Conservation (phyloP, 2,113 vertebrate species). For the Zosterops japonicus region DNA sequence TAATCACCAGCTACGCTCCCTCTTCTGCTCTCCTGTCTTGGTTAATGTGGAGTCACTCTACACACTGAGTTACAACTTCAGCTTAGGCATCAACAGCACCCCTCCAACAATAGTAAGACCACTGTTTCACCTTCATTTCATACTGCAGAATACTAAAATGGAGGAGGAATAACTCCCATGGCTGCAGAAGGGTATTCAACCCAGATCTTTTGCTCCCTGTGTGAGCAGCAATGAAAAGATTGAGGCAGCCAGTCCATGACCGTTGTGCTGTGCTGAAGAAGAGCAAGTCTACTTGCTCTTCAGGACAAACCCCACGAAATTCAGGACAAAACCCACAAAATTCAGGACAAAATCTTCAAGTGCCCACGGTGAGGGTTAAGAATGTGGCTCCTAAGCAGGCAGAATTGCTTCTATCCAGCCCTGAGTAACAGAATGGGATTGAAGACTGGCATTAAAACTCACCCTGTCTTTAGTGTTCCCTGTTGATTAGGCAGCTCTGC, state of each 20-base stretch:
- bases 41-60: neutral
- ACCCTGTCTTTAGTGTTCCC: neutral
- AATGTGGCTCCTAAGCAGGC: neutral
- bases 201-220: neutral
- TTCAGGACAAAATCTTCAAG: neutral
- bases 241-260: neutral
- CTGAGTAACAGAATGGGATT: neutral
- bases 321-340: neutral
- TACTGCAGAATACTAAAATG: neutral
- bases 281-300: neutral
- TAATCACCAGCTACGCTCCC: neutral
- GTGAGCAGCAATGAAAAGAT: neutral
- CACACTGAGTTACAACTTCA: neutral
- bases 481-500: slow-evolving; percentile 18
- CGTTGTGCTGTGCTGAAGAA: neutral
- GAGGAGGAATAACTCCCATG: neutral
- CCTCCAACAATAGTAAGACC: neutral
- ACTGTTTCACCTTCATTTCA: neutral
- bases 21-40: neutral
- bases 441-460: slow-evolving; percentile 29
- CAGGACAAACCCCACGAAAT: neutral
- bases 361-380: neutral
- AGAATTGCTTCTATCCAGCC: neutral
- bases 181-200: neutral
- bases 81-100: neutral